These are phyloP conservation scores for Whitmania pigra DNA, from an alignment of 1,140 invertebrate species.

Conservation along the genomic window DNA sequence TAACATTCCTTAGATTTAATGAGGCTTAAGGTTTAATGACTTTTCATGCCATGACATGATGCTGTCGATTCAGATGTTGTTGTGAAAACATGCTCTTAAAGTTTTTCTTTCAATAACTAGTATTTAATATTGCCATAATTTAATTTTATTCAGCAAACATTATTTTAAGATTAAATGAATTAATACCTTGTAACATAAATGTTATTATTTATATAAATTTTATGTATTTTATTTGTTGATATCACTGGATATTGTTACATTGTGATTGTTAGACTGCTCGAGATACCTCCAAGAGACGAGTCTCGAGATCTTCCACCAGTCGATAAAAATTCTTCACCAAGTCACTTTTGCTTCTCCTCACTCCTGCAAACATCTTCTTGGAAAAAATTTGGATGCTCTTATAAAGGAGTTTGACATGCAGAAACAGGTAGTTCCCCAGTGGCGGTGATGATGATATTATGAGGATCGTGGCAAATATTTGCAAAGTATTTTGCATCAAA, in stretches of 20 bases:
- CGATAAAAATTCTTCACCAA: background rate
- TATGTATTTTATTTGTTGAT: too few species aligned
- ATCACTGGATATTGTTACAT: background rate
- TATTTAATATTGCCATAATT: too few species aligned
- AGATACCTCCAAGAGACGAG: background rate
- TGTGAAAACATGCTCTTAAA: too few species aligned
- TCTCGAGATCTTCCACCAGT: background rate
- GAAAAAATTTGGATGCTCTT: background rate
- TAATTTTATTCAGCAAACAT: too few species aligned
- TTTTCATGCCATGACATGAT: too few species aligned
- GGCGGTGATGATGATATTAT: background rate
- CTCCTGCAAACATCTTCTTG: background rate
- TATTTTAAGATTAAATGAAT: too few species aligned
- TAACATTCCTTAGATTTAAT: too few species aligned
- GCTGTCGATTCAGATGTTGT: too few species aligned
- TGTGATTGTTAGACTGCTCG: background rate
- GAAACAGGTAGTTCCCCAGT: background rate
- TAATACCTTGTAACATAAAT: too few species aligned
- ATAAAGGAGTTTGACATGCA: constrained; percentile 4
- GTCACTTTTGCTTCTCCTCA: background rate
- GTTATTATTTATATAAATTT: background rate
- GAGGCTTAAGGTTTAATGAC: too few species aligned
- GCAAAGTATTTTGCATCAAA: background rate
- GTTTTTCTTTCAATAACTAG: too few species aligned
- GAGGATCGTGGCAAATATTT: background rate